Base-by-base conservation (phyloP, 2,797 vertebrate genomes). In the Cheirogaleus major region DNA sequence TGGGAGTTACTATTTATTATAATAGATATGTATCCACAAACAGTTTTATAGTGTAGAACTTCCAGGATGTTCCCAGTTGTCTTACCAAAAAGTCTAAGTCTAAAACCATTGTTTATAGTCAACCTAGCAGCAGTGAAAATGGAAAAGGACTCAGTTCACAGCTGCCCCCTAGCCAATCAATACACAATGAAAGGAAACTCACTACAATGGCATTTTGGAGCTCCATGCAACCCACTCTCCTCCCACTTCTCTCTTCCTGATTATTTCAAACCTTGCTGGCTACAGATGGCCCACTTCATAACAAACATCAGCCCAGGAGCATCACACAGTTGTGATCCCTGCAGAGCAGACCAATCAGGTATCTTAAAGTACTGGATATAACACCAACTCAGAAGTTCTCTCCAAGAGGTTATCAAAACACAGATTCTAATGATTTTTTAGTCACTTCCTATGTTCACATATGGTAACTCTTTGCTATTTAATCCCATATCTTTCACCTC, bases 111-210 rank as follows among this genome's bases (percentile, higher is more conserved):
- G 61, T 87, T 96, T 72, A 61, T 2, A 69, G 23, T 57, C 73
- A 89, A 9, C 4, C 18, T 14, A 14, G 91, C 59, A 57, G 65
- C 57, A 25, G 18, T 52, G 45, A 72, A 91, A 35, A 61, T 23
- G 91, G 27, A 73, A 80, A 86, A 30, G 55, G 88, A 73, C 70
- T 32, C 23, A 59, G 52, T 41, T 52, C 81, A 41, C 32, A 65
- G 48, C 59, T 23, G 50, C 50, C 61, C 78, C 76, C 87, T 69
- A 4, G 45, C n/a, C 43, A 35, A 75, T 82, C 73, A 6, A 83
- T 17, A 55, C 67, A 95, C 95, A 97, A 85, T 95, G 87, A 80
- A 95, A 97, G 95, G 96, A 97, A 97, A 78, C 65, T 7, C n/a
- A n/a, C 50, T 76, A 91, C 97, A 94, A 63, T 65, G 79, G 87